phyloP scores from a whole-genome alignment of 2,113 vertebrate genomes.

The Mixornis gularis region DNA sequence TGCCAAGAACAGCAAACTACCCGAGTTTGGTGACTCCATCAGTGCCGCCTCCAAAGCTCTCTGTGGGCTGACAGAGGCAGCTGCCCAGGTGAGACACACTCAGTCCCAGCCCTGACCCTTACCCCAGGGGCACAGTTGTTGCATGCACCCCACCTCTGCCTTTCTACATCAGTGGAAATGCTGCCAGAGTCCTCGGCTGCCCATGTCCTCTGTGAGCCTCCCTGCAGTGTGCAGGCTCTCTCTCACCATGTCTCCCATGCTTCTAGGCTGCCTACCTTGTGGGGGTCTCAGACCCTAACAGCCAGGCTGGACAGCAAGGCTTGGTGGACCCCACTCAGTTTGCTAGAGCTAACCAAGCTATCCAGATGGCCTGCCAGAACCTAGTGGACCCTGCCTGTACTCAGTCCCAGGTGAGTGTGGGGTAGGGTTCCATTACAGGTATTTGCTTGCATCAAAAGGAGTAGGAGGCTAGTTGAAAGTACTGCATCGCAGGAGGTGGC shows the following conservation, averaged over 20 bases:
- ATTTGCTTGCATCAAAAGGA: background rate
- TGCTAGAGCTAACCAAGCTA: slow-evolving; percentile 93
- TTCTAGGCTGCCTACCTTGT: slow-evolving; percentile 90
- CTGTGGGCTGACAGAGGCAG: slow-evolving; percentile 93
- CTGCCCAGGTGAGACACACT: slow-evolving; percentile 81
- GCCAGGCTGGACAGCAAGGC: slow-evolving; percentile 91
- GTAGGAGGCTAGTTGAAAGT: background rate
- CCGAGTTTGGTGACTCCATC: slow-evolving; percentile 91
- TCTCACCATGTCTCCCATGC: background rate
- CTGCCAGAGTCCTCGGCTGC: background rate
- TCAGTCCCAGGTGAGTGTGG: slow-evolving; percentile 87
- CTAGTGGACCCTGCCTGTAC: slow-evolving; percentile 92
- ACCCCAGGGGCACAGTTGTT: background rate
- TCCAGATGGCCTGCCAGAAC: slow-evolving; percentile 98
- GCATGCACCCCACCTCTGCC: background rate
- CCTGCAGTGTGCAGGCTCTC: background rate
- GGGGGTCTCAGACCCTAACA: slow-evolving; percentile 91
- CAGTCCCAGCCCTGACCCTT: rapidly evolving
- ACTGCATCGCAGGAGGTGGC: background rate
- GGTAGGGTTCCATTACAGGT: rapidly evolving
- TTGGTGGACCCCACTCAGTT: slow-evolving; percentile 95
- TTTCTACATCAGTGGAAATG: background rate
- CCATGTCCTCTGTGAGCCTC: background rate
- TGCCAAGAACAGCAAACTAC: slow-evolving; percentile 93
- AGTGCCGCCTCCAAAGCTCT: slow-evolving; percentile 91